Evolutionary conservation across 2,888 invertebrate species (phyloP), one percentile per base, ranked within the genome.

Genomic region (Plebejus argus): DNA sequence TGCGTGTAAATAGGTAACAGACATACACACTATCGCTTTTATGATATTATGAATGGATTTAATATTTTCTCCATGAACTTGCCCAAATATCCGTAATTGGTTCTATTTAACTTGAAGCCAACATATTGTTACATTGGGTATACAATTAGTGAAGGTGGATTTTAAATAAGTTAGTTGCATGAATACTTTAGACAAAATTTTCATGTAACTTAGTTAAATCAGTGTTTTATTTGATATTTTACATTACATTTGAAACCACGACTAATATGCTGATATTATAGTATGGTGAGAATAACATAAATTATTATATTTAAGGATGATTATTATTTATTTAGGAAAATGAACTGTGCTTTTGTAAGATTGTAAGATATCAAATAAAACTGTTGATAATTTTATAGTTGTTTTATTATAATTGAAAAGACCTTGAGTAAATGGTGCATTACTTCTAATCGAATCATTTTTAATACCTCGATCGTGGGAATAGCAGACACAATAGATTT

Each of bases 191-290:
- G 5, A 15, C 18, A 66, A 66, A 66, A 66, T 33, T 15, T 66
- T 66, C 66, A 18, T 66, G 66, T 28, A 66, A 66, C 66, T 61
- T 28, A 28, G 4, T 4, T 33, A 10, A 66, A 33, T 28, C 10
- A 61, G 66, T 66, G 66, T 66, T 66, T 66, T 66, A 28, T 66
- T 66, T 66, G 66, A 66, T 66, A 66, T 66, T 66, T 66, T 66
- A 66, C 66, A 66, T 33, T 28, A 66, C 66, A 66, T 33, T 6
- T 66, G 28, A 66, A 28, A 28, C n/a, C 20, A 5, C 10, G 28
- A 66, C 28, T 28, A 18, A 33, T 66, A 28, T 6, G 18, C 33
- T 15, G 28, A 66, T 66, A 66, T 0, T 12, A 3, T 28, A 28
- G 66, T 20, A 15, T 66, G 66, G 28, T 66, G 66, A 28, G 66